A percentile compares a stretch with the other conserved stretches of the same genome.
Conservation (phyloP, 2,888 invertebrate genomes). For the Lasioglossum villosulum region DNA sequence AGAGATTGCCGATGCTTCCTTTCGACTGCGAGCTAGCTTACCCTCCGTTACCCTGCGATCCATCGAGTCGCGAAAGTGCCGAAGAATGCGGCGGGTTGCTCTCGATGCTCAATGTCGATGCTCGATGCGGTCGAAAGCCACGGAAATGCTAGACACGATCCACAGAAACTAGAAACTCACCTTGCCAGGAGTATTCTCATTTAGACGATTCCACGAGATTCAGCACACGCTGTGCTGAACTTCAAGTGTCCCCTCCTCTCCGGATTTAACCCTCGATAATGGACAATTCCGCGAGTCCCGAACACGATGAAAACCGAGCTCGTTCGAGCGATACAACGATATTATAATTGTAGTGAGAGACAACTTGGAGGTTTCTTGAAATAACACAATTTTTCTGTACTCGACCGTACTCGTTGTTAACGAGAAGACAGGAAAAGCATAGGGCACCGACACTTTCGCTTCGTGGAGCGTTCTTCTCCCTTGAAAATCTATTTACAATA, state of each 20-base stretch:
- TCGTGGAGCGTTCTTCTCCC: not conserved
- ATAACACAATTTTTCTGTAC: not conserved
- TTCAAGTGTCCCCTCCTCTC: not conserved
- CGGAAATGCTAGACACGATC: not conserved
- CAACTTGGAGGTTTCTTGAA: not conserved
- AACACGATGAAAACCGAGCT: not conserved
- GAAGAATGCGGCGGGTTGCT: not conserved
- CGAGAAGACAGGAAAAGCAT: not conserved
- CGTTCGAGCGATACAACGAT: not conserved
- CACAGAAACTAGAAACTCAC: not conserved
- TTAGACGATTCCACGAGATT: not conserved
- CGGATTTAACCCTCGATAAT: not conserved
- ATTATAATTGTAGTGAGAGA: not conserved
- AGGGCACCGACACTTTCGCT: not conserved
- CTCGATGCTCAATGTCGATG: not conserved
- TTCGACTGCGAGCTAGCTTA: not conserved
- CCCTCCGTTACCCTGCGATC: not conserved
- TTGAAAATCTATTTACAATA: not conserved
- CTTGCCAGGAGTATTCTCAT: not conserved
- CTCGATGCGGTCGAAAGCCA: not conserved
- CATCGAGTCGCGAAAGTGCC: conserved; percentile 8
- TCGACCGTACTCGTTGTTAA: not conserved
- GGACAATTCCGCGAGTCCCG: not conserved
- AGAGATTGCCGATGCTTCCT: conserved; percentile 8
- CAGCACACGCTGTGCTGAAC: not conserved